A percentile compares a stretch with the other conserved stretches of the same genome.
phyloP scores from a whole-genome alignment of 2,797 vertebrate species.

The Siniperca scherzeri region DNA sequence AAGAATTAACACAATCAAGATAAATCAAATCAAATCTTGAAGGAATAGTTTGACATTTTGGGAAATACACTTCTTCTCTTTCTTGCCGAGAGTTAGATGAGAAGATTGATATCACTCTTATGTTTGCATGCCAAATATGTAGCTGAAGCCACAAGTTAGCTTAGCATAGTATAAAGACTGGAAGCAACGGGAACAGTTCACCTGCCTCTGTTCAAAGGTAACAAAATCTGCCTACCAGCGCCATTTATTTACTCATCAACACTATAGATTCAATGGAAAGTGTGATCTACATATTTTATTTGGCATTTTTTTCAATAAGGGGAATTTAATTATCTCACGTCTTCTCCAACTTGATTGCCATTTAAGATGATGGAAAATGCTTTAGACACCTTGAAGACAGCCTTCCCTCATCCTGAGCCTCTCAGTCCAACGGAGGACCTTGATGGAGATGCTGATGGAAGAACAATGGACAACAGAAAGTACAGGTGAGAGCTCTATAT shows the following conservation, averaged over 20 bases:
- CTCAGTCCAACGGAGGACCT: constrained; percentile 93
- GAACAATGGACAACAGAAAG: constrained; percentile 88
- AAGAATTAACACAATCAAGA: background rate
- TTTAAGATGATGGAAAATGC: constrained; percentile 94
- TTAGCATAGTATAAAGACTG: background rate
- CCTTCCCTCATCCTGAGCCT: constrained; percentile 92
- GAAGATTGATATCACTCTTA: background rate
- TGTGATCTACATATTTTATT: background rate
- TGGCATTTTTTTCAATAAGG: background rate
- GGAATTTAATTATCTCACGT: background rate
- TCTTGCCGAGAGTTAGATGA: background rate
- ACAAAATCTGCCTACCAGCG: background rate
- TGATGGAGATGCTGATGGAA: constrained; percentile 89
- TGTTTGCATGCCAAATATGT: background rate
- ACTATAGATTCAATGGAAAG: background rate
- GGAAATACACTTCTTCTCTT: background rate
- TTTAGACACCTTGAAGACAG: constrained; percentile 95
- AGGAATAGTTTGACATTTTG: background rate
- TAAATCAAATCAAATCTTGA: background rate
- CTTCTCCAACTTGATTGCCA: constrained; percentile 9
- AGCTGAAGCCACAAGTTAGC: background rate
- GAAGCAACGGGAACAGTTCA: background rate
- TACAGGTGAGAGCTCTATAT: constrained; percentile 72
- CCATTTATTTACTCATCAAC: background rate
- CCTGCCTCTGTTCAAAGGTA: background rate